Conservation (phyloP, 2,888 invertebrate genomes). For the Cheilosia pagana region DNA sequence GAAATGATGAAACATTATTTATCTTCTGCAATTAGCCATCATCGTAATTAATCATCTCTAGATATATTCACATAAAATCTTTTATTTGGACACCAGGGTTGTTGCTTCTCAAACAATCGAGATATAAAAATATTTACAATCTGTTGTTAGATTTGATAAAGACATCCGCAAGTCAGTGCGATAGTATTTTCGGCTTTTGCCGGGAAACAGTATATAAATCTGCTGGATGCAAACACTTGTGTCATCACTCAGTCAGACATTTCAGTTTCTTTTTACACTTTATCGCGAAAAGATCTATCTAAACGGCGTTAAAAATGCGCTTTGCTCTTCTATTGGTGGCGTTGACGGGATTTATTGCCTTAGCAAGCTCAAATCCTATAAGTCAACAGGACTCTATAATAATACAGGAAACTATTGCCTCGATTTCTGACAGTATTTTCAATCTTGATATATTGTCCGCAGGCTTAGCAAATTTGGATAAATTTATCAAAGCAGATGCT, state of each 20-base stretch:
- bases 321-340: neutral
- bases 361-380: neutral
- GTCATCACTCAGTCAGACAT: neutral
- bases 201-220: neutral
- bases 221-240: neutral
- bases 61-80: neutral
- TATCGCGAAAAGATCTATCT: neutral
- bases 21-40: too few species aligned
- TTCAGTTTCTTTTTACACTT: neutral
- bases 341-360: neutral
- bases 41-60: too few species aligned
- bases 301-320: neutral
- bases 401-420: neutral
- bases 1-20: too few species aligned
- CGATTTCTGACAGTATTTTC: neutral
- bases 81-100: neutral
- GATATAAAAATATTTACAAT: neutral
- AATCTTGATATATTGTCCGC: too few species aligned
- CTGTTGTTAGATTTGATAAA: neutral
- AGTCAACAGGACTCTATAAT: neutral
- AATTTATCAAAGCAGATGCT: neutral
- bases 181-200: neutral
- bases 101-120: too few species aligned
- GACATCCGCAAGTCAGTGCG: neutral
- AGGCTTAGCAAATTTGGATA: too few species aligned